Conservation (phyloP, 1,140 invertebrate genomes). For the Potamilus streckersoni region DNA sequence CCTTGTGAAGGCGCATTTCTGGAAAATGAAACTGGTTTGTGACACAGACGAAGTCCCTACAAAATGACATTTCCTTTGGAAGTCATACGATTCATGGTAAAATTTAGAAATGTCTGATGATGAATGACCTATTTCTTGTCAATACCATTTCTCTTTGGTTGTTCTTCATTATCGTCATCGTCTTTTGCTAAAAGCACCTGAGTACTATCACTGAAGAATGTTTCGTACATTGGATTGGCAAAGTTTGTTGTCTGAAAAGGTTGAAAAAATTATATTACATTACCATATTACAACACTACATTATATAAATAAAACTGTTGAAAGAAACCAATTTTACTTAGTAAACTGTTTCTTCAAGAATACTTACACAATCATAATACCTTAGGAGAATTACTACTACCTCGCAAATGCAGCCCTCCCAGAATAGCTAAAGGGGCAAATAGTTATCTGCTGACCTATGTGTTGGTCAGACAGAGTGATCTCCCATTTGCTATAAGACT, state of each 20-base stretch:
- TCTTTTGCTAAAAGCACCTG: slow-evolving; percentile 14
- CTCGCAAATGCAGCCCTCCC: neutral
- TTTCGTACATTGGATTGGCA: slow-evolving; percentile 27
- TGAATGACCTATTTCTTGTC: neutral
- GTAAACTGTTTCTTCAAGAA: too few relatives aligned
- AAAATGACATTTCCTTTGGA: too few relatives aligned
- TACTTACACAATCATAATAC: neutral
- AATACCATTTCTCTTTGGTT: neutral
- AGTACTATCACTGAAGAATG: slow-evolving; percentile 26
- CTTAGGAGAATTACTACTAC: neutral
- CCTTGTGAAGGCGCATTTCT: too few relatives aligned
- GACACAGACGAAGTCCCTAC: too few relatives aligned
- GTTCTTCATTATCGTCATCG: slow-evolving; percentile 17
- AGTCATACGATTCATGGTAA: too few relatives aligned
- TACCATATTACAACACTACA: neutral
- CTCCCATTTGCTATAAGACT: too few relatives aligned
- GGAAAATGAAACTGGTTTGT: too few relatives aligned
- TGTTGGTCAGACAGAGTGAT: too few relatives aligned
- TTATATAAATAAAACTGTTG: neutral
- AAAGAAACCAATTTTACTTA: neutral
- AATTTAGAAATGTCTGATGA: too few relatives aligned
- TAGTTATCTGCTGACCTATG: too few relatives aligned
- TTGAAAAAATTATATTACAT: neutral
- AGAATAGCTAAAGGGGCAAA: too few relatives aligned
- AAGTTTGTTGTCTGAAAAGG: slow-evolving; percentile 31